Conservation (phyloP, 2,797 vertebrate genomes). For the Atherinosoma microstoma region DNA sequence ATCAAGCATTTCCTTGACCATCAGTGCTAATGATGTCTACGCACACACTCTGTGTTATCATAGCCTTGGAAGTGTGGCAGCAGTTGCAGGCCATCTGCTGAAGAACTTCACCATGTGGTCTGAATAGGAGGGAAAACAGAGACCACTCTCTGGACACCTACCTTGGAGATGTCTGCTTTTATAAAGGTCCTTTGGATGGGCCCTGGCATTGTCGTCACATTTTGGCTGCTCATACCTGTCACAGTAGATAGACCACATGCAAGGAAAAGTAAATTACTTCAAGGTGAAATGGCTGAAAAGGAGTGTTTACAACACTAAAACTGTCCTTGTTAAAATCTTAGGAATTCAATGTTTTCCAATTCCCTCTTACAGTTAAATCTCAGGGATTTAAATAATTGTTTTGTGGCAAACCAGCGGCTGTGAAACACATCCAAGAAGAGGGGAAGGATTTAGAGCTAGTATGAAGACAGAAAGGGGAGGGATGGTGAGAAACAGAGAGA, state of each 20-base stretch:
- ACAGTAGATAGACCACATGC: slow-evolving; percentile 27
- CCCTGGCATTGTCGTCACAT: slow-evolving; percentile 92
- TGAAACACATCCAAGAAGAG: slow-evolving; percentile 54
- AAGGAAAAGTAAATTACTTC: slow-evolving; percentile 12
- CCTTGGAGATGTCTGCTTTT: slow-evolving; percentile 93
- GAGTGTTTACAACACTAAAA: slow-evolving; percentile 33
- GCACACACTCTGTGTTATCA: slow-evolving; percentile 51
- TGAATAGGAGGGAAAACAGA: slow-evolving; percentile 43
- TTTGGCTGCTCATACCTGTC: slow-evolving; percentile 95
- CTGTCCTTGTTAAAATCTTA: slow-evolving; percentile 42
- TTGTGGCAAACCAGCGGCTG: slow-evolving; percentile 64
- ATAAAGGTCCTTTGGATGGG: slow-evolving; percentile 93
- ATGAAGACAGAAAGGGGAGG: slow-evolving; percentile 41
- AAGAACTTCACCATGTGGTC: slow-evolving; percentile 53
- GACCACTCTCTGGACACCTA: slow-evolving; percentile 72
- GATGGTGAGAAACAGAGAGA: slow-evolving; percentile 33
- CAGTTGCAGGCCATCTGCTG: slow-evolving; percentile 31
- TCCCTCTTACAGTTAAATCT: slow-evolving; percentile 44
- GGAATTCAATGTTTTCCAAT: slow-evolving; percentile 54
- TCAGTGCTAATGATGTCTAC: slow-evolving; percentile 61
- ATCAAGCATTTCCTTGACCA: slow-evolving; percentile 68
- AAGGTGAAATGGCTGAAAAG: slow-evolving; percentile 23
- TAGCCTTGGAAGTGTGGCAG: slow-evolving; percentile 32
- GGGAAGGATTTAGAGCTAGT: slow-evolving; percentile 46
- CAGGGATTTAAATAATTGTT: slow-evolving; percentile 62